These are phyloP conservation scores for Patella ulyssiponensis DNA, from an alignment of 2,888 invertebrate genomes.

Conservation along the genomic window DNA sequence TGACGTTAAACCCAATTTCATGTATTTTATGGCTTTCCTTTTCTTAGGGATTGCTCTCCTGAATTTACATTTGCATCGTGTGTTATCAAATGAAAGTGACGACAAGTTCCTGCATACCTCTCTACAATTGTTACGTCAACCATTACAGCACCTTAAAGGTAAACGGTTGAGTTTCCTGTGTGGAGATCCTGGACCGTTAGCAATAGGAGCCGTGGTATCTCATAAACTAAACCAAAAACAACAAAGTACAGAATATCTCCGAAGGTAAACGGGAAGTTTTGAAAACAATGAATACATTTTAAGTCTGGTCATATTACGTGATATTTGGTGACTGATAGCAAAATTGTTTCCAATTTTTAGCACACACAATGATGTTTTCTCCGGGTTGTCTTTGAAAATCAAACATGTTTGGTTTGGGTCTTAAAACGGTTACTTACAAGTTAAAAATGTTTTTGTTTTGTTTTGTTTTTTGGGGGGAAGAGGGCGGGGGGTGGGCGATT, in stretches of 20 bases:
- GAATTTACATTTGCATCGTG: conserved; percentile 75
- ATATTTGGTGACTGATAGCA: too few relatives aligned
- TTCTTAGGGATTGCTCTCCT: conserved; percentile 78
- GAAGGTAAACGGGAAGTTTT: conserved; percentile 40
- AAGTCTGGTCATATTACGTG: too few relatives aligned
- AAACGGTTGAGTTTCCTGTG: conserved; percentile 79
- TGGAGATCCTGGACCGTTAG: conserved; percentile 80
- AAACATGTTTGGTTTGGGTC: too few relatives aligned
- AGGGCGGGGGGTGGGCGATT: too few relatives aligned
- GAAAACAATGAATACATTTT: too few relatives aligned
- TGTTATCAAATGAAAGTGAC: conserved; percentile 35
- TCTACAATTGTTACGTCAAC: conserved; percentile 64
- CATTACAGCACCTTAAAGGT: conserved; percentile 72
- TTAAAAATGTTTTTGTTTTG: too few relatives aligned
- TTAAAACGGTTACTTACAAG: too few relatives aligned
- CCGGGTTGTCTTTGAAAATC: too few relatives aligned
- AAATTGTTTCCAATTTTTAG: too few relatives aligned
- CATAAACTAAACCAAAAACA: conserved; percentile 76
- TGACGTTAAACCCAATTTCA: background rate
- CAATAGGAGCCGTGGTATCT: conserved; percentile 77
- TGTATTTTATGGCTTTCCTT: background rate
- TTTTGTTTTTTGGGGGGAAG: too few relatives aligned
- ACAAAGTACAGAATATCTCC: conserved; percentile 71
- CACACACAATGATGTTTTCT: too few relatives aligned
- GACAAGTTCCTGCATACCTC: conserved; percentile 68